Conservation (phyloP, 1,140 invertebrate genomes). For the Caerostris darwini region DNA sequence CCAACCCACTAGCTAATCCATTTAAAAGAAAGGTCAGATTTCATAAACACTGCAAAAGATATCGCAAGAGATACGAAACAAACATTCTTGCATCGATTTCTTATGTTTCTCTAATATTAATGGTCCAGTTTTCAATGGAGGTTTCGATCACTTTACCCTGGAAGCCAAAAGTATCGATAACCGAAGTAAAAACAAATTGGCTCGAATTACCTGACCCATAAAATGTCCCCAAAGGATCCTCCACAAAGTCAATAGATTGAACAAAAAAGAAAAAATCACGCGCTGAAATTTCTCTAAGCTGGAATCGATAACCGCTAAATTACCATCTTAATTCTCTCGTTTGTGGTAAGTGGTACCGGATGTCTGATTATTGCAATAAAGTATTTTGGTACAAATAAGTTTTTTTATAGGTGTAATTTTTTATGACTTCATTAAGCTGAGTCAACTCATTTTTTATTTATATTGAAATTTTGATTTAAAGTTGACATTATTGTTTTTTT, state of each 20-base stretch:
- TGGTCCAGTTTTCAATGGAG: background rate
- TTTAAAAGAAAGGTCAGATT: background rate
- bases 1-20: no score
- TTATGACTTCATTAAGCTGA: background rate
- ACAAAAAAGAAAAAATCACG: background rate
- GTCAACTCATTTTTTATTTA: no score
- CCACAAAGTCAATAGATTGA: background rate
- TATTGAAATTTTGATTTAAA: no score
- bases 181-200: background rate
- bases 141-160: background rate
- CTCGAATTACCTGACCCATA: background rate
- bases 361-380: background rate
- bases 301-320: conserved; percentile 25
- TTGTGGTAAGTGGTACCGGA: background rate
- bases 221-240: background rate
- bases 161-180: background rate
- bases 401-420: background rate
- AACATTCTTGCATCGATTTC: no score
- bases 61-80: background rate
- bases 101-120: background rate
- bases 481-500: no score
- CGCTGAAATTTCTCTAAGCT: background rate
- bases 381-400: background rate
- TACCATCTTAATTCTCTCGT: background rate
- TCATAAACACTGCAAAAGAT: background rate